Conservation (phyloP, 2,113 vertebrate species). For the Prinia subflava region DNA sequence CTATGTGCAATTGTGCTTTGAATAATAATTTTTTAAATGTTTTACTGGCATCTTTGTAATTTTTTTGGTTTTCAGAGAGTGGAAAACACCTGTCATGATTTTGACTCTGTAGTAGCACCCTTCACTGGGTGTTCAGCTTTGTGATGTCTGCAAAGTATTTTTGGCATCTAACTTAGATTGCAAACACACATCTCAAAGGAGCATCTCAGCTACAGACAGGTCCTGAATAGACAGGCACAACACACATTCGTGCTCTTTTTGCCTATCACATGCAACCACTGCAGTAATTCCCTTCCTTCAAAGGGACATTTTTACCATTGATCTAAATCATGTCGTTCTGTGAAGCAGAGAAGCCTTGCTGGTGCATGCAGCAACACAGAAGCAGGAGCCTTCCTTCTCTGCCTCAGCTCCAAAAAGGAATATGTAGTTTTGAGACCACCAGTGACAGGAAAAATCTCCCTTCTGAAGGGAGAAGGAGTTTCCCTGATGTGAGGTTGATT, state of each 20-base stretch:
- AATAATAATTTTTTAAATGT: neutral
- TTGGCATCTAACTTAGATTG: neutral
- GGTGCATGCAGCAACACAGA: neutral
- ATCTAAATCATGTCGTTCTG: neutral
- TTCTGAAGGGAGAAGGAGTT: neutral
- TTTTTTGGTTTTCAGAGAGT: neutral
- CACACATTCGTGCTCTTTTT: accelerated
- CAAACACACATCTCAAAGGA: neutral
- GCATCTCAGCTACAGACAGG: neutral
- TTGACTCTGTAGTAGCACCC: neutral
- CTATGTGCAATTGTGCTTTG: neutral
- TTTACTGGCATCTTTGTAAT: neutral
- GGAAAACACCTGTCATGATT: neutral
- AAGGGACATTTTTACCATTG: neutral
- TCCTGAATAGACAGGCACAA: neutral
- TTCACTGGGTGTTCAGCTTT: neutral
- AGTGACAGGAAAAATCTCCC: neutral
- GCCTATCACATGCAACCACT: too few relatives aligned
- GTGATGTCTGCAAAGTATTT: neutral
- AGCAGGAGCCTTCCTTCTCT: neutral
- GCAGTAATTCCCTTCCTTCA: neutral
- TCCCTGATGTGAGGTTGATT: neutral
- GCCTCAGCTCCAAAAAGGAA: neutral
- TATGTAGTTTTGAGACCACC: neutral
- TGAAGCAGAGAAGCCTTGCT: neutral